Percentiles rank a stretch among this genome's conserved stretches.
phyloP scores from a whole-genome alignment of 2,797 vertebrate species.

The Podargus strigoides region DNA sequence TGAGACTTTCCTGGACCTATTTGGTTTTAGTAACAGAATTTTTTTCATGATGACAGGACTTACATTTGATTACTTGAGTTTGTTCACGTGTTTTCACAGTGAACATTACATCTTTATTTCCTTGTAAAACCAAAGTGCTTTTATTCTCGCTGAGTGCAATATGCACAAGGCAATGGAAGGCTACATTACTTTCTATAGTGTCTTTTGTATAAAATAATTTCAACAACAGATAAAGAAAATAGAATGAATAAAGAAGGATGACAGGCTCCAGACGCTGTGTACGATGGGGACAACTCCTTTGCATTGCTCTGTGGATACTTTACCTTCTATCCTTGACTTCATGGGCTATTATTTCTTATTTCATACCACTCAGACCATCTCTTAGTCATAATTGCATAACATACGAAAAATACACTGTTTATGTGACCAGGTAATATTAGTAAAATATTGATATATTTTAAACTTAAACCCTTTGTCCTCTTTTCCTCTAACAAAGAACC shows the following conservation, averaged over 20 bases:
- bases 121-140: neutral
- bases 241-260: neutral
- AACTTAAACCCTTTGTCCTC: neutral
- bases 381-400: neutral
- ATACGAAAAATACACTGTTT: neutral
- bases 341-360: neutral
- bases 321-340: neutral
- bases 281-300: neutral
- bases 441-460: neutral
- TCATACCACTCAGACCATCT: neutral
- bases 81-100: neutral
- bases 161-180: neutral
- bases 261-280: neutral
- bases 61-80: neutral
- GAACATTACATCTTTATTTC: neutral
- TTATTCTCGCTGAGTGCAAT: neutral
- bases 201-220: neutral
- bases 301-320: neutral
- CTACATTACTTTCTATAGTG: neutral
- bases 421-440: neutral
- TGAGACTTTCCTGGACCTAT: neutral
- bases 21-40: neutral
- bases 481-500: neutral
- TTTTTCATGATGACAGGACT: neutral
- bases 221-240: neutral